Evolutionary conservation across 2,113 vertebrate species (phyloP).

Genomic region (Pholis gunnellus): DNA sequence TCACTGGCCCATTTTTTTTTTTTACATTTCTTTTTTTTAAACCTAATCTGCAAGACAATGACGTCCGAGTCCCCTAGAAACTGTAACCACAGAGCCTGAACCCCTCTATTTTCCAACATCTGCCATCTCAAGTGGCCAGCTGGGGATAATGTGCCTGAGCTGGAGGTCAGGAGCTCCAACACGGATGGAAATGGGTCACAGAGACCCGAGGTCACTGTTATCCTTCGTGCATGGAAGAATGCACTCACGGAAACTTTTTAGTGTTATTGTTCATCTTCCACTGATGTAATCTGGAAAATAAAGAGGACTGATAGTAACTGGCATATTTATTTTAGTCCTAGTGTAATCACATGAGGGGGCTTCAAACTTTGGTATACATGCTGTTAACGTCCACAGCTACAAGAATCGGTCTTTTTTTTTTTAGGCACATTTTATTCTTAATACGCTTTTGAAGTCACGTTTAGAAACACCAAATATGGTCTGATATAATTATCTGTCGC

Average conservation of each 20-base stretch:
- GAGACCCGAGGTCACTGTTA: conserved; percentile 38
- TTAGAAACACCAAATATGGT: neutral
- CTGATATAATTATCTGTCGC: neutral
- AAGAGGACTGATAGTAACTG: neutral
- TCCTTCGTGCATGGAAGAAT: conserved; percentile 30
- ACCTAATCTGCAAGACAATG: conserved; percentile 21
- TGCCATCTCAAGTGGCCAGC: conserved; percentile 47
- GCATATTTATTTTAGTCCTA: no score
- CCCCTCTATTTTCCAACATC: conserved; percentile 59
- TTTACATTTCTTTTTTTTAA: neutral
- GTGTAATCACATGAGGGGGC: neutral
- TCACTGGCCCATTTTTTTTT: neutral
- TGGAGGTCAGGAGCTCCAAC: conserved; percentile 42
- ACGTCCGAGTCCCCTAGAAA: conserved; percentile 36
- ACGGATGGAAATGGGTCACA: conserved; percentile 57
- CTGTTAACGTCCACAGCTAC: neutral
- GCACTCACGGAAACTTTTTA: conserved; percentile 34
- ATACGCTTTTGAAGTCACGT: no score
- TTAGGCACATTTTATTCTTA: neutral
- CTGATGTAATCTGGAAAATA: conserved; percentile 4
- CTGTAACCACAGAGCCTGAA: conserved; percentile 25
- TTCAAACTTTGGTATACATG: neutral
- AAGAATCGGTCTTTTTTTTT: neutral
- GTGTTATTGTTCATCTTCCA: conserved; percentile 24
- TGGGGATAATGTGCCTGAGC: conserved; percentile 52